Percentiles rank a stretch among this genome's conserved stretches.
These are phyloP conservation scores for Dipodomys stephensi DNA, from an alignment of 2,113 vertebrate genomes.

Conservation along the genomic window DNA sequence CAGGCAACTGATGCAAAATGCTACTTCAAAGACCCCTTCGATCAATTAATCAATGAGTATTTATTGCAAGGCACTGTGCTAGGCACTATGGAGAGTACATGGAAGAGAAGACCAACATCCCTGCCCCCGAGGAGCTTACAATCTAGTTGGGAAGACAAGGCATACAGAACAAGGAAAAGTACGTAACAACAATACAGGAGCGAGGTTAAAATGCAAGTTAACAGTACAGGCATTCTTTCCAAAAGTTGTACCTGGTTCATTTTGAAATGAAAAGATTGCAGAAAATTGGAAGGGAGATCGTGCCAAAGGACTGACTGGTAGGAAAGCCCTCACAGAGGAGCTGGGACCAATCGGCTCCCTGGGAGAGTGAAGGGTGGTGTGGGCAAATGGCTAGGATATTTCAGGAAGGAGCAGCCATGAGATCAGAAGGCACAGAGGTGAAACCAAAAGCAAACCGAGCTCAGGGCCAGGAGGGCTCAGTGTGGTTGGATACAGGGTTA, in stretches of 20 bases:
- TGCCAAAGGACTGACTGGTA: background rate
- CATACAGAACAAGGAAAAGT: conserved; percentile 45
- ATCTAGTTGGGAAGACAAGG: conserved; percentile 69
- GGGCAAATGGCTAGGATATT: background rate
- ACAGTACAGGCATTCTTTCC: conserved; percentile 58
- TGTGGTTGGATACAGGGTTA: background rate
- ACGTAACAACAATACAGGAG: conserved; percentile 65
- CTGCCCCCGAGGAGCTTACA: conserved; percentile 77
- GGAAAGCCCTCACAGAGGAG: background rate
- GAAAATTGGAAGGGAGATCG: background rate
- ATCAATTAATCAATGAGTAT: conserved; percentile 67
- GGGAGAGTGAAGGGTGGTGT: background rate
- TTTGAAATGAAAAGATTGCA: background rate
- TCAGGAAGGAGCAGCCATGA: conserved; percentile 4
- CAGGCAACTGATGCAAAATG: conserved; percentile 67
- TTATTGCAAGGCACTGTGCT: conserved; percentile 81
- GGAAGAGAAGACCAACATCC: conserved; percentile 53
- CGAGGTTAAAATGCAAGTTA: conserved; percentile 38
- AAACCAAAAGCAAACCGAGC: conserved; percentile 38
- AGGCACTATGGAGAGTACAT: conserved; percentile 70
- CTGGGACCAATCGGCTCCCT: background rate
- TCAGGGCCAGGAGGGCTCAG: background rate
- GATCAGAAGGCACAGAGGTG: conserved; percentile 75
- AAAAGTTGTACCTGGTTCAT: conserved; percentile 24
- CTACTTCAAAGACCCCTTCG: conserved; percentile 72